Conservation (phyloP, 2,888 invertebrate species). For the Sphaeridia pumilis region DNA sequence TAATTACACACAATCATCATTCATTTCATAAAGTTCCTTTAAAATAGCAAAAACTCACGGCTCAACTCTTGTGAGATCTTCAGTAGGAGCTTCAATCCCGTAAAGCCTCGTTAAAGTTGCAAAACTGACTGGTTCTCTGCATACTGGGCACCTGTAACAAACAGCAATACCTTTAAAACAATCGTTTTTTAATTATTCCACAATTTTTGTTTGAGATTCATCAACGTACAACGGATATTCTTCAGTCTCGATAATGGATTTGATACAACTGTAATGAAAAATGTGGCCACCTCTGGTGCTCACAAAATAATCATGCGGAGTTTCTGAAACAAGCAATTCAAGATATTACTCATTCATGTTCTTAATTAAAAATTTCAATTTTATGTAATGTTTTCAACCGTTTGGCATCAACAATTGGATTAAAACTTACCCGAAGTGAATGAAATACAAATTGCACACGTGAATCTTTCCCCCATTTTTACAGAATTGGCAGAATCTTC, state of each 20-base stretch:
- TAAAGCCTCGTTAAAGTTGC: constrained; percentile 18
- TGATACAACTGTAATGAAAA: constrained; percentile 29
- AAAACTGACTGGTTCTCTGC: constrained; percentile 14
- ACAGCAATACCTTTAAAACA: no score
- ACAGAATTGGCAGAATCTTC: no score
- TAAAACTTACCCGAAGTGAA: constrained; percentile 18
- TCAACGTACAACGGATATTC: constrained; percentile 16
- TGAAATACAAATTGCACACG: constrained; percentile 18
- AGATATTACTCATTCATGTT: not conserved
- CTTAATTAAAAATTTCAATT: not conserved
- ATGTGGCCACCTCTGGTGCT: constrained; percentile 32
- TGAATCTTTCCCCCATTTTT: constrained; percentile 17
- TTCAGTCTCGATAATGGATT: constrained; percentile 24
- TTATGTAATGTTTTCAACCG: not conserved
- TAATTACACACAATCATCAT: not conserved
- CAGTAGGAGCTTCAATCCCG: constrained; percentile 15
- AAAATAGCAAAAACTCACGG: not conserved
- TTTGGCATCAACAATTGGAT: not conserved
- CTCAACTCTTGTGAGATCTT: not conserved
- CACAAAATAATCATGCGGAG: constrained; percentile 27
- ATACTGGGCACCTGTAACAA: constrained; percentile 17
- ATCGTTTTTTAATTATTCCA: not conserved
- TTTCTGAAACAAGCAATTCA: no score
- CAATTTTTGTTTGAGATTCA: not conserved
- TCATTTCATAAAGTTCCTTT: not conserved